These are phyloP conservation scores for Regulus satrapa DNA, from an alignment of 2,113 vertebrate genomes.

Conservation along the genomic window DNA sequence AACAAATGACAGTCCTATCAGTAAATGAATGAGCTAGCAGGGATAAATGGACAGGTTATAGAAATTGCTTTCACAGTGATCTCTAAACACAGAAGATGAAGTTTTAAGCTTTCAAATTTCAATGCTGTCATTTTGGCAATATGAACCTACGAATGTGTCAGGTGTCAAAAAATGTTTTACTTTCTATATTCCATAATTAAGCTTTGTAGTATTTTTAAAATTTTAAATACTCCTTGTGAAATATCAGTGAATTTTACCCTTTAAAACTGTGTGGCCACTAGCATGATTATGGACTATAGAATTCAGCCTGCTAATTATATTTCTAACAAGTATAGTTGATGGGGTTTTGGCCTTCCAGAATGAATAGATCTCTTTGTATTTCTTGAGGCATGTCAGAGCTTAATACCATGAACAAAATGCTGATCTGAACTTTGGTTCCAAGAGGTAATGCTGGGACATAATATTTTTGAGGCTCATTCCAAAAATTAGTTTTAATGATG, in stretches of 20 bases:
- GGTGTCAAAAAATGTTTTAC: neutral
- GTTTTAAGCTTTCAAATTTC: conserved; percentile 35
- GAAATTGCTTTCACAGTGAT: conserved; percentile 51
- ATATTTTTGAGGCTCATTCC: conserved; percentile 39
- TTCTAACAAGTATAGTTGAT: neutral
- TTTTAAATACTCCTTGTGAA: neutral
- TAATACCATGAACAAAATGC: conserved; percentile 24
- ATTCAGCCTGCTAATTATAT: neutral
- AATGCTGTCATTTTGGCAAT: neutral
- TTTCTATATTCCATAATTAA: conserved; percentile 22
- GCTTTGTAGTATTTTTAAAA: neutral
- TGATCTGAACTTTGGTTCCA: conserved; percentile 35
- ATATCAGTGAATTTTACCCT: neutral
- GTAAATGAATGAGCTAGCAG: conserved; percentile 54
- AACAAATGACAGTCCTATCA: neutral
- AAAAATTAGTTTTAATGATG: conserved; percentile 55
- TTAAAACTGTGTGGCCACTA: neutral
- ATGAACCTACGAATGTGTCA: conserved; percentile 18
- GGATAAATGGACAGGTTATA: conserved; percentile 35
- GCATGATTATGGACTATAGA: neutral
- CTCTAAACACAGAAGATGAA: conserved; percentile 44
- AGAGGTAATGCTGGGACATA: neutral
- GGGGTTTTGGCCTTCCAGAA: conserved; percentile 33
- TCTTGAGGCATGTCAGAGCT: neutral
- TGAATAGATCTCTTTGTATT: conserved; percentile 50